Evolutionary conservation across 2,797 vertebrate species (phyloP), one percentile per base, ranked within the genome.

Genomic region (Miichthys miiuy): DNA sequence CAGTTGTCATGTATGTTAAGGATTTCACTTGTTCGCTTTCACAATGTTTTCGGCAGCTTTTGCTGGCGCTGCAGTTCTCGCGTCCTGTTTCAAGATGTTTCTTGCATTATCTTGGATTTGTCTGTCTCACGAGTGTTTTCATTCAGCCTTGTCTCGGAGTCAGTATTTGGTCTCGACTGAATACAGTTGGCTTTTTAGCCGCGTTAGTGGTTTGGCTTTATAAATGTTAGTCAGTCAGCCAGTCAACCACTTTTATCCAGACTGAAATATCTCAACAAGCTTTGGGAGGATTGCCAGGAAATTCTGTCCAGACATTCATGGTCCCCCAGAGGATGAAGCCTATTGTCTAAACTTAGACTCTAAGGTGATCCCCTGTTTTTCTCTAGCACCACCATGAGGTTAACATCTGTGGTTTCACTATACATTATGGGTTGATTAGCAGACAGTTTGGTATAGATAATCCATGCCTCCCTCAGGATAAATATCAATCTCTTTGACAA

Each of bases 91-190:
- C 30, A 17, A 44, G 21, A 17, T 58, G 16, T 23, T 51, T 21
- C 54, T 12, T 34, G 18, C 20, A 12, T 44, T 8, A 38, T 23
- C 1, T 11, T 47, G 18, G 6, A 34, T 42, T 60, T 51, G 11
- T 21, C 12, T 27, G n/a, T 56, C 34, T 16, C 1, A 25, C 8
- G 18, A 41, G 4, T 48, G 58, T 30, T 30, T 52, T 60, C 27
- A 50, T 44, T 51, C 12, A 42, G 25, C 21, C 18, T 10, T 1
- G n/a, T 67, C 5, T 10, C 41, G 12, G 13, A 60, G 17, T 42
- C 27, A 2, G 57, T 50, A 17, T 55, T 61, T 56, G 47, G 58
- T 46, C 25, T 62, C 3, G n/a, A 57, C 6, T 34, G 56, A 79
- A 8, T 50, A 20, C 47, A 58, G 46, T 56, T 48, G 21, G 23